Percentiles rank a stretch among this genome's conserved stretches.
phyloP scores from a whole-genome alignment of 2,113 vertebrate genomes.

The Lichenostomus cassidix region DNA sequence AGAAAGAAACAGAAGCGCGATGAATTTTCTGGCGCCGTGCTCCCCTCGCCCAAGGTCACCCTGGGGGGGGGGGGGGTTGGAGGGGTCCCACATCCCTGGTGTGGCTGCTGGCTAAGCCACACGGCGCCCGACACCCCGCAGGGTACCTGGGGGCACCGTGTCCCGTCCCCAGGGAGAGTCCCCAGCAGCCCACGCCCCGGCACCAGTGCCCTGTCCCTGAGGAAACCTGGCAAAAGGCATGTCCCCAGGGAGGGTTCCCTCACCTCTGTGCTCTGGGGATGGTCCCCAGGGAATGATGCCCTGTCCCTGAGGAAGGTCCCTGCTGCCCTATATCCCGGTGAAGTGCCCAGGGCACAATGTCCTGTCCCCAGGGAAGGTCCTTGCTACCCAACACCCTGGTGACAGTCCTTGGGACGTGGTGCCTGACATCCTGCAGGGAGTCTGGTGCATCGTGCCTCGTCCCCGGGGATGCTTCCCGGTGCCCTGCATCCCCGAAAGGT shows the following conservation, averaged over 20 bases:
- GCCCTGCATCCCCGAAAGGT: background rate
- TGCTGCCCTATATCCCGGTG: fast-evolving
- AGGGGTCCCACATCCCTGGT: background rate
- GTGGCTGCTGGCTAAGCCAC: background rate
- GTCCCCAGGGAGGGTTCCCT: background rate
- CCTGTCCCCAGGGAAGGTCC: background rate
- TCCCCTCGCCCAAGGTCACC: slow-evolving; percentile 8
- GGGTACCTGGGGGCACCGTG: fast-evolving
- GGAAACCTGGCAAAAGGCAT: background rate
- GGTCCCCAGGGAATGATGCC: background rate
- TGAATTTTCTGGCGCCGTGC: background rate
- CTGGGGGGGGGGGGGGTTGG: background rate
- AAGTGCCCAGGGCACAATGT: background rate
- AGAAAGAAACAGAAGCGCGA: background rate
- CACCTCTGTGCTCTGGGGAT: background rate
- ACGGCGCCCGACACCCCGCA: fast-evolving
- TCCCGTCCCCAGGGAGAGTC: background rate
- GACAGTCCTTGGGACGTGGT: background rate
- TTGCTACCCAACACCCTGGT: background rate
- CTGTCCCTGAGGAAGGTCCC: background rate
- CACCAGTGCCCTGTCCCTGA: no score
- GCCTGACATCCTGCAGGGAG: background rate
- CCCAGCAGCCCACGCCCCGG: background rate
- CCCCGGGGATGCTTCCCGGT: background rate
- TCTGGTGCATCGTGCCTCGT: background rate